Conservation (phyloP, 2,113 vertebrate species). For the Callorhinus ursinus region DNA sequence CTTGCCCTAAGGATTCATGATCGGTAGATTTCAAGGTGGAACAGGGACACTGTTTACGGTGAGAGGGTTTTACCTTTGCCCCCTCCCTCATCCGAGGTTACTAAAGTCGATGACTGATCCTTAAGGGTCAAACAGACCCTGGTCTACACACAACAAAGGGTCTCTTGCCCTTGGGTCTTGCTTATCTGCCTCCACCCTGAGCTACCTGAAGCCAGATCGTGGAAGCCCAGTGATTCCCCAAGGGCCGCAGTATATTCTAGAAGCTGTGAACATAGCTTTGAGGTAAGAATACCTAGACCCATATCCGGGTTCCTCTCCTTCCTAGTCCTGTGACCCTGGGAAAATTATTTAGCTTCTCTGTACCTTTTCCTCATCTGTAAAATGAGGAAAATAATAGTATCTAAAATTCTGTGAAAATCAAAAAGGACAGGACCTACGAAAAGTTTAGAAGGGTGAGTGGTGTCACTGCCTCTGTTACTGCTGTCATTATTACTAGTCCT, state of each 20-base stretch:
- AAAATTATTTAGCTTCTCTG: not conserved
- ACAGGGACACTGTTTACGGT: not conserved
- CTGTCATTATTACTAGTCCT: not conserved
- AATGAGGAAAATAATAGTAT: not conserved
- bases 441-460: not conserved
- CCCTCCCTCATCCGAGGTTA: not conserved
- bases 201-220: not conserved
- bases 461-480: not conserved
- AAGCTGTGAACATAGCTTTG: not conserved
- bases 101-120: not conserved
- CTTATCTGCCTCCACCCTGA: not conserved
- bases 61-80: not conserved
- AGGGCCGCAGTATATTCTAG: not conserved
- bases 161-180: not conserved
- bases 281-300: not conserved
- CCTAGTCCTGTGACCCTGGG: not conserved
- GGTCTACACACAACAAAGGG: not conserved
- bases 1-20: not conserved
- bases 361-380: not conserved
- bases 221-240: not conserved
- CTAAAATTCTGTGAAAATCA: not conserved
- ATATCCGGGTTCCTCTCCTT: not conserved
- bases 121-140: not conserved
- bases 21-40: not conserved
- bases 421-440: not conserved